Conservation (phyloP, 2,113 vertebrate species). For the Pelodiscus sinensis region DNA sequence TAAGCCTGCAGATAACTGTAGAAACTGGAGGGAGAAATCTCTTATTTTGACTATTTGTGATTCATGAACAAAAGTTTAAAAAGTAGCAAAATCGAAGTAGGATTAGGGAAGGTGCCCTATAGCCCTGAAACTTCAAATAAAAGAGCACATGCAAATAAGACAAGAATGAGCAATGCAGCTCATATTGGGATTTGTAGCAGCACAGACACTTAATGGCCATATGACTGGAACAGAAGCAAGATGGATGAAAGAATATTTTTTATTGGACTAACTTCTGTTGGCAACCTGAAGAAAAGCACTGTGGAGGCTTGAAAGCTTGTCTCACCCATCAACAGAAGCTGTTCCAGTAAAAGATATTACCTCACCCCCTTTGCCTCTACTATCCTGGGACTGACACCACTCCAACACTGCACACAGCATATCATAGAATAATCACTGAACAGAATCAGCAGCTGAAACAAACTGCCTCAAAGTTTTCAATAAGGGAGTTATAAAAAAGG, state of each 20-base stretch:
- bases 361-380: not conserved
- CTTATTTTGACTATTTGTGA: not conserved
- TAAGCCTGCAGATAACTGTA: accelerated
- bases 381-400: not conserved
- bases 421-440: not conserved
- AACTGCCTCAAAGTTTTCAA: not conserved
- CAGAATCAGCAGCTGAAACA: not conserved
- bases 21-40: not conserved
- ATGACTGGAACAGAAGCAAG: not conserved
- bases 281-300: not conserved
- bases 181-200: not conserved
- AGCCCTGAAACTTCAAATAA: not conserved
- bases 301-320: too few relatives aligned
- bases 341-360: too few relatives aligned
- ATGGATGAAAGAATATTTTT: not conserved
- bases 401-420: not conserved
- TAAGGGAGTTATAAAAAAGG: not conserved
- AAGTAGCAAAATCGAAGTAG: not conserved
- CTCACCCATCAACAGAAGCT: too few relatives aligned
- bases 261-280: not conserved
- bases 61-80: not conserved
- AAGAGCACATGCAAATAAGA: not conserved
- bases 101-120: not conserved
- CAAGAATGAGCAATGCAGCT: not conserved
- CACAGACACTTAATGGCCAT: not conserved